Evolutionary conservation across 2,888 invertebrate species (phyloP).

Genomic region (Sphecodes monilicornis): DNA sequence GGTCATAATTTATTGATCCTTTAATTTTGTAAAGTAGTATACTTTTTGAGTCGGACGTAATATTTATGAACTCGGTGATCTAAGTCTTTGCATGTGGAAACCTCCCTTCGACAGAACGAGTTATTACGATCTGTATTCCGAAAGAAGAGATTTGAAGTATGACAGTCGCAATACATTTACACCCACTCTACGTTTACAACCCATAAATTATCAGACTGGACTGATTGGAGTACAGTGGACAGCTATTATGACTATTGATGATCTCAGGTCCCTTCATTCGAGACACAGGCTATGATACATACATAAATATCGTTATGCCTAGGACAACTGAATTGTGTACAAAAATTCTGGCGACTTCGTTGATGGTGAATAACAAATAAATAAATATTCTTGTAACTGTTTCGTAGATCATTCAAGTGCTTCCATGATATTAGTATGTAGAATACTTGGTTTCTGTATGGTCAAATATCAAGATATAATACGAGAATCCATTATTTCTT

Average conservation of each 20-base stretch:
- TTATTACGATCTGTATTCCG: background rate
- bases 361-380: background rate
- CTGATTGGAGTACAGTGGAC: background rate
- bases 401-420: background rate
- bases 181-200: background rate
- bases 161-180: background rate
- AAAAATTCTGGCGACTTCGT: background rate
- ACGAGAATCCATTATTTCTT: too few species aligned
- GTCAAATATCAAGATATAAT: too few species aligned
- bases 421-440: background rate
- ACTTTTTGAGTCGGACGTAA: background rate
- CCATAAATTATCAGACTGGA: background rate
- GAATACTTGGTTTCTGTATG: background rate
- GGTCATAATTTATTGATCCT: background rate
- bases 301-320: background rate
- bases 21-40: background rate
- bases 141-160: background rate
- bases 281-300: background rate
- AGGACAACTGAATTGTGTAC: background rate
- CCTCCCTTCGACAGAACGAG: background rate
- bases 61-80: background rate
- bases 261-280: background rate
- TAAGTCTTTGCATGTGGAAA: background rate
- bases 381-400: background rate
- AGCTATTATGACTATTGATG: slow-evolving; percentile 4